Percentiles rank a stretch among this genome's conserved stretches.
Conservation (phyloP, 2,888 invertebrate genomes). For the Abrostola tripartita region DNA sequence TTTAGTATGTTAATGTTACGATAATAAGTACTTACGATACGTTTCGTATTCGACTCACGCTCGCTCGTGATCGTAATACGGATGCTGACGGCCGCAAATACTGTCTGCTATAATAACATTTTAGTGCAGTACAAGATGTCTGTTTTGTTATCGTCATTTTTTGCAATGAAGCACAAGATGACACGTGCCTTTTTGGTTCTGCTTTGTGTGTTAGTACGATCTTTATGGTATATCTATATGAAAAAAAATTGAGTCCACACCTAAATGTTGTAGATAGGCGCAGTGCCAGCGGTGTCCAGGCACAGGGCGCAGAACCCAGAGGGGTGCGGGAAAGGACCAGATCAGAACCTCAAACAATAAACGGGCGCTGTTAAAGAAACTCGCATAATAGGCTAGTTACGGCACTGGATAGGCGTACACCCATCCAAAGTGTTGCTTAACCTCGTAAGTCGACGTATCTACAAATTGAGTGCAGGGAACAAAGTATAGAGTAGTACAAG, state of each 20-base stretch:
- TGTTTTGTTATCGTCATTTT: conserved; percentile 10
- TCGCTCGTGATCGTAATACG: conserved; percentile 33
- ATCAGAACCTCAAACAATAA: too few species aligned
- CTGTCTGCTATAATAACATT: conserved; percentile 43
- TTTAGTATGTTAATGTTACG: conserved; percentile 32
- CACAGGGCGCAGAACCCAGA: too few species aligned
- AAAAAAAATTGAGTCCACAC: too few species aligned
- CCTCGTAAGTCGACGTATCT: background rate
- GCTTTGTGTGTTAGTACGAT: background rate
- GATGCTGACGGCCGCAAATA: conserved; percentile 38
- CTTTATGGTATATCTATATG: too few species aligned
- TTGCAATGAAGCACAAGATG: background rate
- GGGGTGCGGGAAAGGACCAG: too few species aligned
- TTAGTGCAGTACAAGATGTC: conserved; percentile 43
- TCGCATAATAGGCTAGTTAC: too few species aligned
- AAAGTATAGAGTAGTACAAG: too few species aligned
- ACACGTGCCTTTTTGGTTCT: background rate
- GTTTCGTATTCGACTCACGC: conserved; percentile 40
- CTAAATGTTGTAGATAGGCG: too few species aligned
- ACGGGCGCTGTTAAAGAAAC: too few species aligned
- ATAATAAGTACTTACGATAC: conserved; percentile 24
- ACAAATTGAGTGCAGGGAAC: background rate
- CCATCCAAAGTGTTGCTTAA: too few species aligned
- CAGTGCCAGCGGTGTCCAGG: too few species aligned
- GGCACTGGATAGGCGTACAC: too few species aligned